Evolutionary conservation across 2,888 invertebrate species (phyloP).

Genomic region (Heliconius ethilla): DNA sequence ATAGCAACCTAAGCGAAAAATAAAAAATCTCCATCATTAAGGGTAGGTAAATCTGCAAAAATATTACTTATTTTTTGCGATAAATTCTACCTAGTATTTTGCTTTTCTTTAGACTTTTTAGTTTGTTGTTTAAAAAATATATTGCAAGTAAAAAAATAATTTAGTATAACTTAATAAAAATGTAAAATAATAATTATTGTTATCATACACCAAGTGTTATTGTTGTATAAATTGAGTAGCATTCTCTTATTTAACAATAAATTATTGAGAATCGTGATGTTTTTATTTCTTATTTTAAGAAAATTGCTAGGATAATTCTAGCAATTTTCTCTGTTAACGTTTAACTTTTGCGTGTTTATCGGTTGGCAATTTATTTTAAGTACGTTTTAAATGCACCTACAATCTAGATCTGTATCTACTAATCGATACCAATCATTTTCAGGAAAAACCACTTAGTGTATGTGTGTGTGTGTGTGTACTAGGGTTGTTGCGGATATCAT

Average conservation of each 20-base stretch:
- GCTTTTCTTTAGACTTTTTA: too few relatives aligned
- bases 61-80: too few relatives aligned
- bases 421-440: conserved; percentile 24
- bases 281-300: background rate
- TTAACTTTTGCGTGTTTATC: conserved; percentile 29
- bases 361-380: conserved; percentile 24
- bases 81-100: too few relatives aligned
- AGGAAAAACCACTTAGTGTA: conserved; percentile 28
- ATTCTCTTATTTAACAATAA: background rate
- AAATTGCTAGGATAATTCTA: background rate
- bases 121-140: too few relatives aligned
- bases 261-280: background rate
- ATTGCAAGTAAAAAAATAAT: too few relatives aligned
- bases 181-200: background rate
- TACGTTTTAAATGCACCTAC: conserved; percentile 21
- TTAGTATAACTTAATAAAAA: background rate
- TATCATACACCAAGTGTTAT: background rate
- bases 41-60: too few relatives aligned
- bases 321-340: conserved; percentile 3
- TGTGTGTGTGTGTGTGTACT: background rate
- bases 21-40: too few relatives aligned
- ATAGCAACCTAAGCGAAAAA: too few relatives aligned
- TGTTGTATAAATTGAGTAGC: background rate
- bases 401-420: conserved; percentile 23
- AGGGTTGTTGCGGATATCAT: background rate